phyloP scores from a whole-genome alignment of 1,140 invertebrate species.

The Drosophila ogumai region DNA sequence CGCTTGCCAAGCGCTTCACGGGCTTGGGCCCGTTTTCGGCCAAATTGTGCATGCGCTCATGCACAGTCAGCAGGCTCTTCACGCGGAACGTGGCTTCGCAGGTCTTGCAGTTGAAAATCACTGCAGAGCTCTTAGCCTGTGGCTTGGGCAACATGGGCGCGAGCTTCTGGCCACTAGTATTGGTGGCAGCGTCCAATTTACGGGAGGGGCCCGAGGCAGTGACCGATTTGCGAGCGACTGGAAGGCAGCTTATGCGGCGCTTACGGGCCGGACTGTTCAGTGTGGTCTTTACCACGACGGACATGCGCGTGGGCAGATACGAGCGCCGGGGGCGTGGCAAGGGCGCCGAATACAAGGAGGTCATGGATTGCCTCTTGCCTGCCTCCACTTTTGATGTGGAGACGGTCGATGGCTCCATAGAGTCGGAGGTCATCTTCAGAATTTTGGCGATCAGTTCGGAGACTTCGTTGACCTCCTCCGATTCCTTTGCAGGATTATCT shows the following conservation, averaged over 20 bases:
- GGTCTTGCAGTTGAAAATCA: conserved; percentile 42
- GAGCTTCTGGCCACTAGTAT: conserved; percentile 6
- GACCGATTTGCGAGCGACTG: conserved; percentile 12
- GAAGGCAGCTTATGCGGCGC: conserved; percentile 53
- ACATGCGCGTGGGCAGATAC: conserved; percentile 72
- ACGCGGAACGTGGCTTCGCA: conserved; percentile 50
- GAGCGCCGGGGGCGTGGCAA: conserved; percentile 57
- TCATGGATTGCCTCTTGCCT: conserved; percentile 23
- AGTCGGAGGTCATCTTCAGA: conserved; percentile 51
- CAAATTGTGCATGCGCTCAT: conserved; percentile 55
- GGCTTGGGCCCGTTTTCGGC: conserved; percentile 37
- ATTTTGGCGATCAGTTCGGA: conserved; percentile 62
- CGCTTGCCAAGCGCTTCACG: conserved; percentile 12
- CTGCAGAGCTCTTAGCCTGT: neutral
- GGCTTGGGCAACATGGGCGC: neutral
- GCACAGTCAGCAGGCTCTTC: conserved; percentile 54
- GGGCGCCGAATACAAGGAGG: neutral
- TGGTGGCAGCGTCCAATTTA: conserved; percentile 4
- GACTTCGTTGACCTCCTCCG: conserved; percentile 60
- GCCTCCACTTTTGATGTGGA: conserved; percentile 9
- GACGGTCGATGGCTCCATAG: conserved; percentile 21
- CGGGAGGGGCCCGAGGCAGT: neutral
- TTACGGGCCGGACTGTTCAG: conserved; percentile 78
- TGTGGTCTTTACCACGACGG: conserved; percentile 77
- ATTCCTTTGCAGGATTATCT: conserved; percentile 2